Evolutionary conservation across 2,888 invertebrate species (phyloP).

Genomic region (Atrina japonica): DNA sequence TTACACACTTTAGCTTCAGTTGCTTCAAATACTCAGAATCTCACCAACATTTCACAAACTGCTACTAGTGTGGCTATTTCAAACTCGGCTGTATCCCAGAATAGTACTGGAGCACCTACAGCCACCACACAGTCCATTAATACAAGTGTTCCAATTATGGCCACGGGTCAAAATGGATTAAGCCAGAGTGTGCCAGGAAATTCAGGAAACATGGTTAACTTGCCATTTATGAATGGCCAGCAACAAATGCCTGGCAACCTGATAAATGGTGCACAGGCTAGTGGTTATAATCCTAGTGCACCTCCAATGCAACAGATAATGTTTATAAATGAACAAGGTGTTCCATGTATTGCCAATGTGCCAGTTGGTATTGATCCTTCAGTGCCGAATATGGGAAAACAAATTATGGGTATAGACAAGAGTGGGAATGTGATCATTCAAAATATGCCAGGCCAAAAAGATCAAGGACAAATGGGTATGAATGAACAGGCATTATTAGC

Average conservation of each 20-base stretch:
- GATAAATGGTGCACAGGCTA: slow-evolving; percentile 50
- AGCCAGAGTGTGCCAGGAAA: slow-evolving; percentile 42
- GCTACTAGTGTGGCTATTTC: slow-evolving; percentile 31
- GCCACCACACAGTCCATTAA: slow-evolving; percentile 47
- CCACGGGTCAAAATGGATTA: slow-evolving; percentile 57
- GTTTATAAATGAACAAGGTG: slow-evolving; percentile 70
- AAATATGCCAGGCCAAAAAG: slow-evolving; percentile 42
- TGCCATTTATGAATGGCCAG: slow-evolving; percentile 59
- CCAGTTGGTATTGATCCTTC: slow-evolving; percentile 52
- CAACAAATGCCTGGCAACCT: slow-evolving; percentile 43
- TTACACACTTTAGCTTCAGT: slow-evolving; percentile 71
- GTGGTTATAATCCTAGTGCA: slow-evolving; percentile 39
- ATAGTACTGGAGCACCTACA: slow-evolving; percentile 41
- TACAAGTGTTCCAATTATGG: slow-evolving; percentile 57
- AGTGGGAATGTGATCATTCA: slow-evolving; percentile 30
- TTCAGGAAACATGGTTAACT: slow-evolving; percentile 53
- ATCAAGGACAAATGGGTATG: no score
- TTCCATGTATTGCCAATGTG: slow-evolving; percentile 64
- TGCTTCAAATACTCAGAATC: slow-evolving; percentile 64
- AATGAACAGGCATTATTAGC: slow-evolving; percentile 48
- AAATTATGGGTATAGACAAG: slow-evolving; percentile 28
- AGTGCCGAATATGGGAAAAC: slow-evolving; percentile 32
- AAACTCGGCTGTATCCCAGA: slow-evolving; percentile 29
- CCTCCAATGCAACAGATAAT: slow-evolving; percentile 67
- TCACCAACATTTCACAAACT: slow-evolving; percentile 36